Conservation (phyloP, 2,888 invertebrate genomes). For the Drosophila conformis region DNA sequence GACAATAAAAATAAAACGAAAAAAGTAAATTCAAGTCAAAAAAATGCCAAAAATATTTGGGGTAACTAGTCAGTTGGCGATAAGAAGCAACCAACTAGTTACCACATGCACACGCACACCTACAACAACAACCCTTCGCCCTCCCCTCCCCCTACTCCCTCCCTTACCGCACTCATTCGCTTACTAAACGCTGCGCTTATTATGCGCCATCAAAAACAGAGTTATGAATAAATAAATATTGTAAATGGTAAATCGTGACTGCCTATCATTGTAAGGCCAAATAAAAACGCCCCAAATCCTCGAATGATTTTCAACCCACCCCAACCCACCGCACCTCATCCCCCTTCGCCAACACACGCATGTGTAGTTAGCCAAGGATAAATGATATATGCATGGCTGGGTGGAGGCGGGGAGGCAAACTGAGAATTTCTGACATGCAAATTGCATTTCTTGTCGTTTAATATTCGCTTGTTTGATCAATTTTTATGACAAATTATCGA, state of each 20-base stretch:
- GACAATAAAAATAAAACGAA: not conserved
- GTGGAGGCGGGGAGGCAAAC: not conserved
- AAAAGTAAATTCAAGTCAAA: conserved; percentile 16
- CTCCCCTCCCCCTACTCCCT: fast-evolving
- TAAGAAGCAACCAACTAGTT: conserved; percentile 40
- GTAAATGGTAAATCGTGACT: conserved; percentile 79
- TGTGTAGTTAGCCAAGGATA: conserved; percentile 61
- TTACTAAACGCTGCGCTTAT: conserved; percentile 52
- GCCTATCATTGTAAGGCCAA: conserved; percentile 61
- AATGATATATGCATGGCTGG: conserved; percentile 15
- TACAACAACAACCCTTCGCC: not conserved
- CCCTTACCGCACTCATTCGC: fast-evolving
- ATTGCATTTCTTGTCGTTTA: conserved; percentile 72
- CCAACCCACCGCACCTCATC: not conserved
- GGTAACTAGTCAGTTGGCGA: conserved; percentile 47
- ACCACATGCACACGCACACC: not conserved
- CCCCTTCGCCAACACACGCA: conserved; percentile 28
- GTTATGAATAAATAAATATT: conserved; percentile 81
- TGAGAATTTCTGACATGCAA: conserved; percentile 69
- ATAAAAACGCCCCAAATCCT: not conserved
- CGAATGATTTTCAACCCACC: not conserved
- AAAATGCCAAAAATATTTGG: conserved; percentile 59
- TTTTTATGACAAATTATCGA: conserved; percentile 77
- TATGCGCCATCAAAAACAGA: conserved; percentile 51
- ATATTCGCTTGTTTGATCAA: conserved; percentile 78